Conservation (phyloP, 2,888 invertebrate genomes). For the Argyra leucocephala region DNA sequence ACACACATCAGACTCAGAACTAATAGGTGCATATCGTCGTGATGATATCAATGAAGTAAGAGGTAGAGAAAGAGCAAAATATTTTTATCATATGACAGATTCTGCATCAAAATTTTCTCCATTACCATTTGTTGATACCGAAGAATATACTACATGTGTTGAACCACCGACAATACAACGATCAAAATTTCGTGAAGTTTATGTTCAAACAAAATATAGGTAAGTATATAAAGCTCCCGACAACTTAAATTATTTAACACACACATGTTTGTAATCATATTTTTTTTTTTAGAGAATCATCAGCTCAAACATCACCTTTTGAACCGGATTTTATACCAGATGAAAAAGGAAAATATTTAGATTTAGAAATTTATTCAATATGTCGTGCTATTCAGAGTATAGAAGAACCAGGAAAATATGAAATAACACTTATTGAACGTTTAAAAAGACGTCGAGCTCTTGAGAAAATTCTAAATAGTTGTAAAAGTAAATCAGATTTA, state of each 20-base stretch:
- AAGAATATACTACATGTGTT: neutral
- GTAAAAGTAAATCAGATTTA: constrained; percentile 48
- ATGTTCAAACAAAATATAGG: constrained; percentile 22
- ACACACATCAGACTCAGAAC: neutral
- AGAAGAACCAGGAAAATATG: constrained; percentile 36
- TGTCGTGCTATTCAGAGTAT: constrained; percentile 32
- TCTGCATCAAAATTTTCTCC: constrained; percentile 9
- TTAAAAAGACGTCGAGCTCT: constrained; percentile 57
- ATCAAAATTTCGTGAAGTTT: constrained; percentile 16
- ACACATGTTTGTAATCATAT: neutral
- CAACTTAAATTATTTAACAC: too few species aligned
- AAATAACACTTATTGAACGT: constrained; percentile 54
- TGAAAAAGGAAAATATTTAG: constrained; percentile 26
- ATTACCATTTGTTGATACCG: neutral
- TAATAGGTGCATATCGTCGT: neutral
- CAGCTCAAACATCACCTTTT: constrained; percentile 38
- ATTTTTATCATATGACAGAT: constrained; percentile 22
- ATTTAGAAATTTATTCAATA: constrained; percentile 35
- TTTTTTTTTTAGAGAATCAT: constrained; percentile 35
- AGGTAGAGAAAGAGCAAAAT: constrained; percentile 32
- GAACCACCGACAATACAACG: neutral
- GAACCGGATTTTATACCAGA: constrained; percentile 31
- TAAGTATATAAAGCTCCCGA: neutral
- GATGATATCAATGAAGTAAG: constrained; percentile 19
- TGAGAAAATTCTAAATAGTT: constrained; percentile 51